phyloP scores from a whole-genome alignment of 30 jellyfish, hydroid and myxozoan species.

The Pseudorhiza aurosa region DNA sequence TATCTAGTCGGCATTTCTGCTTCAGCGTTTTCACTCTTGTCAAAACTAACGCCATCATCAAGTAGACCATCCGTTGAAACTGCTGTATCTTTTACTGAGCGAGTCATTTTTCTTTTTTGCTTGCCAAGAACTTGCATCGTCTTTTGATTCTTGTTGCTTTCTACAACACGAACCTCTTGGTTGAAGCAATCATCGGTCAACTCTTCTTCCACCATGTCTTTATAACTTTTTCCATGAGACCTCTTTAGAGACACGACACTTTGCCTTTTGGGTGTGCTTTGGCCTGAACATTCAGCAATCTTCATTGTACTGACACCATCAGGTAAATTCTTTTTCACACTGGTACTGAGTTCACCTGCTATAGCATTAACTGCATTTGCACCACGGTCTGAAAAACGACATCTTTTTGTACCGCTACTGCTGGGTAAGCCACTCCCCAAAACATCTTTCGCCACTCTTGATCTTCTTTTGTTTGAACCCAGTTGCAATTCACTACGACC shows the following conservation, averaged over 20 bases:
- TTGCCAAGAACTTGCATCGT: too few relatives aligned
- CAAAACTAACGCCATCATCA: not conserved
- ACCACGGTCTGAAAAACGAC: too few relatives aligned
- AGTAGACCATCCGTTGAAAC: not conserved
- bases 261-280: not conserved
- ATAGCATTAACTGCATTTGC: too few relatives aligned
- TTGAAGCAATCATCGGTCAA: not conserved
- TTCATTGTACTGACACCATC: not conserved
- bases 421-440: too few relatives aligned
- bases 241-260: not conserved
- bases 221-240: not conserved
- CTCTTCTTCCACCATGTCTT: not conserved
- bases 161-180: not conserved
- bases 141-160: not conserved
- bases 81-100: not conserved
- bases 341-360: too few relatives aligned
- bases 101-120: not conserved
- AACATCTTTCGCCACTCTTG: too few relatives aligned
- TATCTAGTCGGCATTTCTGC: not conserved
- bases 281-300: not conserved
- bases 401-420: too few relatives aligned
- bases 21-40: not conserved
- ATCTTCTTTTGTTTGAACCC: too few relatives aligned
- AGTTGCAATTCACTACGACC: too few relatives aligned
- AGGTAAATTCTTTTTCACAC: too few relatives aligned